Percentiles rank a stretch among this genome's conserved stretches.
These are phyloP conservation scores for Alligator sinensis DNA, from an alignment of 2,113 vertebrate species.

Conservation along the genomic window DNA sequence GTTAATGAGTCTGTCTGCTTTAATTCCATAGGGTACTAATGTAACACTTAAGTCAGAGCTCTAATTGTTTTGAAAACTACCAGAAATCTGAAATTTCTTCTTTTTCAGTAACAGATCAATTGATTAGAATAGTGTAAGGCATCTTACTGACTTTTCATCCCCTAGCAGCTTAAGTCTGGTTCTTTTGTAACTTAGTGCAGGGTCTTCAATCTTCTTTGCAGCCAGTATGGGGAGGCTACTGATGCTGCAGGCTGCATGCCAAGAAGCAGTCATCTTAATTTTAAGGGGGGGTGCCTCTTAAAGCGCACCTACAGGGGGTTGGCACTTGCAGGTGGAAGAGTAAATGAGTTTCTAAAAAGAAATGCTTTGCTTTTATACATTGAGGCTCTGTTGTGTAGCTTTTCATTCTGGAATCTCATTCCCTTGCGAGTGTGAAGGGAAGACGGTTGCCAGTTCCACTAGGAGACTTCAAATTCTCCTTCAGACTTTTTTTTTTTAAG, in stretches of 20 bases:
- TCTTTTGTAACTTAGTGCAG: neutral
- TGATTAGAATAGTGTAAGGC: too few species aligned
- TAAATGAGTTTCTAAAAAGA: neutral
- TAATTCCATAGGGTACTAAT: too few species aligned
- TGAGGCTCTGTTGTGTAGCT: neutral
- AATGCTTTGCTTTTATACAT: slow-evolving; percentile 38
- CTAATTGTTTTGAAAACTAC: too few species aligned
- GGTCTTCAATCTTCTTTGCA: too few species aligned
- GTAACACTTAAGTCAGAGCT: too few species aligned
- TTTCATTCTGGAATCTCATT: slow-evolving; percentile 51
- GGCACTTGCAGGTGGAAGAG: neutral
- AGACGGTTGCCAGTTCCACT: slow-evolving; percentile 42
- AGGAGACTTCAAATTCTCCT: too few species aligned
- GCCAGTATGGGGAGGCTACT: too few species aligned
- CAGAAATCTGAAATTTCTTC: too few species aligned
- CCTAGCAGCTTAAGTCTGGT: neutral
- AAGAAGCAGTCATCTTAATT: neutral
- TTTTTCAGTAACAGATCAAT: too few species aligned
- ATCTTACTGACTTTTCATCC: too few species aligned
- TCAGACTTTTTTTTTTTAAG: neutral
- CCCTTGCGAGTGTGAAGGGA: slow-evolving; percentile 41
- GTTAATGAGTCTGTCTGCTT: too few species aligned
- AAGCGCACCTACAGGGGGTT: slow-evolving; percentile 58
- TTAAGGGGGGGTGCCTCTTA: neutral
- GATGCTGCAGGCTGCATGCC: neutral